Percentiles rank a stretch among this genome's conserved stretches.
phyloP scores from a whole-genome alignment of 2,113 vertebrate genomes.

The Sinocyclocheilus anophthalmus region DNA sequence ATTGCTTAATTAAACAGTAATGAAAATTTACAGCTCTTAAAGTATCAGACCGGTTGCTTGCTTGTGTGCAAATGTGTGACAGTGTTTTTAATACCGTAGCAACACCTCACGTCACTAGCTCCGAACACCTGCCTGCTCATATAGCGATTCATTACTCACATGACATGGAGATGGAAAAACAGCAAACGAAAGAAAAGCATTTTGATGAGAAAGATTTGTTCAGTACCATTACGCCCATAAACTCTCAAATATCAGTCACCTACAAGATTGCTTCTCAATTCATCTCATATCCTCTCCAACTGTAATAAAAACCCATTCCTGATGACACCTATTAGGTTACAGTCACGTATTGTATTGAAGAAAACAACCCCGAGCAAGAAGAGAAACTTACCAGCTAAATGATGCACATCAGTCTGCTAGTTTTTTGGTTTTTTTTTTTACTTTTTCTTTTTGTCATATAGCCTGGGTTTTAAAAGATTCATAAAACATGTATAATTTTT shows the following conservation, averaged over 20 bases:
- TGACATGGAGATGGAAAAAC: slow-evolving; percentile 69
- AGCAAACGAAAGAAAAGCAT: neutral
- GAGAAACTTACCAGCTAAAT: slow-evolving; percentile 44
- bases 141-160: slow-evolving; percentile 61
- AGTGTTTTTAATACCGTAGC: slow-evolving; percentile 63
- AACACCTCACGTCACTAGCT: slow-evolving; percentile 70
- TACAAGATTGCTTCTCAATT: slow-evolving; percentile 27
- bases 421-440: neutral
- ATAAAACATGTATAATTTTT: neutral
- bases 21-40: neutral
- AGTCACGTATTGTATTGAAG: slow-evolving; percentile 49
- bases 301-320: slow-evolving; percentile 35
- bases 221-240: slow-evolving; percentile 27
- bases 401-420: slow-evolving; percentile 31
- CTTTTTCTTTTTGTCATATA: neutral
- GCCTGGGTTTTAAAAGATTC: neutral
- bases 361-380: slow-evolving; percentile 45
- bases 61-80: slow-evolving; percentile 77
- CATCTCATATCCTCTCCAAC: slow-evolving; percentile 26
- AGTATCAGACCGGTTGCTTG: neutral
- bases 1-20: neutral
- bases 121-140: neutral
- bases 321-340: slow-evolving; percentile 51
- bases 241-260: neutral
- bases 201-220: slow-evolving; percentile 36